Evolutionary conservation across 2,797 vertebrate genomes (phyloP).

Genomic region (Euthynnus affinis): DNA sequence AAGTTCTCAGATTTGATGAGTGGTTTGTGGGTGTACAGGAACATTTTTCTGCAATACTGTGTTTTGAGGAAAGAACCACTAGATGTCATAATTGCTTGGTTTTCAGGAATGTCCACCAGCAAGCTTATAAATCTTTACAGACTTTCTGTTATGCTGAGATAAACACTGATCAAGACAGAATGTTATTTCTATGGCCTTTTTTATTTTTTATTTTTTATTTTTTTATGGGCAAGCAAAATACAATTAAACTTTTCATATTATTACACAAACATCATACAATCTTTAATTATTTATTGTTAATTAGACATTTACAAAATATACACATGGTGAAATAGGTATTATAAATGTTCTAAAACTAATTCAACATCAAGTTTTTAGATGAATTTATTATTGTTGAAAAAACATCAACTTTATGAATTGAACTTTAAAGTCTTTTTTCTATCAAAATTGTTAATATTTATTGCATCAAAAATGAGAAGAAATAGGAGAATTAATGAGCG

Average conservation of each 20-base stretch:
- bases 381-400: background rate
- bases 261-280: background rate
- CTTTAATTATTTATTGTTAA: background rate
- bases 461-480: background rate
- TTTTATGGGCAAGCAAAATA: background rate
- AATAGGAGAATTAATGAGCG: background rate
- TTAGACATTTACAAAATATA: background rate
- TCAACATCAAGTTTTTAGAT: background rate
- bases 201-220: background rate
- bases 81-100: constrained; percentile 84
- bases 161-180: constrained; percentile 7
- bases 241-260: background rate
- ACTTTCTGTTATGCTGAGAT: constrained; percentile 1
- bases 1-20: background rate
- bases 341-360: background rate
- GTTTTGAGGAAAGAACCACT: constrained; percentile 72
- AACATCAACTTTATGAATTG: background rate
- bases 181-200: background rate
- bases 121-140: constrained; percentile 3
- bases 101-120: constrained; percentile 39
- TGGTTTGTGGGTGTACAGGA: background rate
- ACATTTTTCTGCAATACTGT: constrained; percentile 33
- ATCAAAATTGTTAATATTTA: background rate
- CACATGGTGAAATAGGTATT: background rate
- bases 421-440: background rate